These are phyloP conservation scores for Branchinecta sandiegonensis DNA, from an alignment of 2,888 invertebrate species.

Conservation along the genomic window DNA sequence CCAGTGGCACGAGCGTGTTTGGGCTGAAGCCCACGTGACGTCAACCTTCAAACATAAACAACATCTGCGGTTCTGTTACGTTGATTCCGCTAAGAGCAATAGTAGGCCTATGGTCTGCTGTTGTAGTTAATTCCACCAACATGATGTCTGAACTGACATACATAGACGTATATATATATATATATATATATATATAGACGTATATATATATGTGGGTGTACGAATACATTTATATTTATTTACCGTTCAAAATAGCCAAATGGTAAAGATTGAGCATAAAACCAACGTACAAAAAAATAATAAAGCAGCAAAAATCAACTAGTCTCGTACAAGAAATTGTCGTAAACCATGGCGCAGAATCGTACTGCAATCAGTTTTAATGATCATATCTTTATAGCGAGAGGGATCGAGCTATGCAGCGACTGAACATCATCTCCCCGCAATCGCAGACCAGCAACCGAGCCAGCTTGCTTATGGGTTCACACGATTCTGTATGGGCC, in stretches of 20 bases:
- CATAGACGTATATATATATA: not conserved
- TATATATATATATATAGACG: not conserved
- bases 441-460: conserved; percentile 21
- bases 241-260: not conserved
- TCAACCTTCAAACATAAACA: too few species aligned
- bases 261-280: too few species aligned
- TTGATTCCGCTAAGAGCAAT: too few species aligned
- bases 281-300: too few species aligned
- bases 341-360: not conserved
- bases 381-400: too few species aligned
- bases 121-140: not conserved
- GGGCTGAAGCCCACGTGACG: not conserved
- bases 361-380: too few species aligned
- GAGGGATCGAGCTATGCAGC: too few species aligned
- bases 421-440: conserved; percentile 3
- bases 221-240: not conserved
- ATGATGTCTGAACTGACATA: not conserved
- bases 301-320: too few species aligned
- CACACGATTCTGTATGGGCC: conserved; percentile 11
- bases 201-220: not conserved
- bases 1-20: too few species aligned
- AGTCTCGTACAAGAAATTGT: not conserved
- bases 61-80: too few species aligned
- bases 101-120: too few species aligned
- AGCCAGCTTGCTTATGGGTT: conserved; percentile 15